Base-by-base conservation (phyloP, 2,113 vertebrate species). In the Edolisoma coerulescens region DNA sequence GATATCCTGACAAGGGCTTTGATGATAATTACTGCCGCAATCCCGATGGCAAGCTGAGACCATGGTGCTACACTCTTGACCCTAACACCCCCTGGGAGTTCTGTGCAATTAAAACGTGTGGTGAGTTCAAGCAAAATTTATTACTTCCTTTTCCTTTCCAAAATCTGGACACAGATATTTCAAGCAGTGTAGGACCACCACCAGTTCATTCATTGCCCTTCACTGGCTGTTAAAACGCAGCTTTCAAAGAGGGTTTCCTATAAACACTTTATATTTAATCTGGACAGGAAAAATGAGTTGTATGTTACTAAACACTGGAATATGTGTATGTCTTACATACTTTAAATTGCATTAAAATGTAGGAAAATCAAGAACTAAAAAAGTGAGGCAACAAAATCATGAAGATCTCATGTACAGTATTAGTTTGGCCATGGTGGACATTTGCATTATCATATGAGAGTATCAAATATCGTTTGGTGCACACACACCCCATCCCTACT, bases 1-100 rank as follows among this genome's bases (percentile, higher is more conserved):
- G 99, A 98, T 99, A 99, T 94, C 99, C 99, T 32, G 98, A 99
- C 98, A 99, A 99, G 87, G 99, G 99, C 97, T 98, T 99, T 97
- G 98, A 99, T 97, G 99, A 99, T 98, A 99, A 99, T 99, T 99
- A 99, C 96, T 99, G 99, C 97, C 98, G 99, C 96, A 99, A 99
- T 96, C 99, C 99, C n/a, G 98, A 99, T 94, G 99, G 98, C 96
- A 99, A 99, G 92, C 98, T 97, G 87, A 98, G 98, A 97, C 99
- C 99, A 2, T 99, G 99, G 99, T 99, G 99, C 97, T 99, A 98
- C 95, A 99, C 99, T 96, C 99, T 98, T 89, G 99, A 99, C 98
- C 99, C 99, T 95, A 98, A 98, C 97, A 99, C 98, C 91, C 98
- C 97, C 41, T 99, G 99, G 99, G 99, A 99, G 96, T 99, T 99